phyloP scores from a whole-genome alignment of 2,113 vertebrate genomes.

The Nannobrachium achirus region DNA sequence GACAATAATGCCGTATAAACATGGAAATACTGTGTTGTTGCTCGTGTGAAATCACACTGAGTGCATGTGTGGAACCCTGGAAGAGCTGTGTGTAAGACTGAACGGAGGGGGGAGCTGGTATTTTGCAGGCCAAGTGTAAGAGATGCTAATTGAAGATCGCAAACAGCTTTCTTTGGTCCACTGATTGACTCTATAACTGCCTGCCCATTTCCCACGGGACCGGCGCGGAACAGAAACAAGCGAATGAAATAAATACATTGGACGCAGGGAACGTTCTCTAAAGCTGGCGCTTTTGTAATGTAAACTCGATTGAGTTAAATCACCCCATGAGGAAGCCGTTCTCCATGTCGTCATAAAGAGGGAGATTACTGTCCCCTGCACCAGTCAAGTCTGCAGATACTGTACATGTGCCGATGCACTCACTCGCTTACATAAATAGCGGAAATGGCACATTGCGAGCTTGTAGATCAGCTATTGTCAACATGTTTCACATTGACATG shows the following conservation, averaged over 20 bases:
- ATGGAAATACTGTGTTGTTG: too few relatives aligned
- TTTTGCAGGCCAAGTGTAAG: slow-evolving; percentile 37
- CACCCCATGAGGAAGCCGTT: slow-evolving; percentile 60
- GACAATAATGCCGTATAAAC: too few relatives aligned
- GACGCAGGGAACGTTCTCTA: slow-evolving; percentile 46
- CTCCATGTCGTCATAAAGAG: slow-evolving; percentile 64
- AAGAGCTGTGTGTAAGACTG: background rate
- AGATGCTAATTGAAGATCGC: slow-evolving; percentile 35
- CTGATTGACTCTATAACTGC: slow-evolving; percentile 38
- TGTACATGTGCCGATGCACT: background rate
- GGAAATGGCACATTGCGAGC: too few relatives aligned
- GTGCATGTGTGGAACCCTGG: background rate
- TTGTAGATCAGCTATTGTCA: too few relatives aligned
- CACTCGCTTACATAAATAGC: slow-evolving; percentile 19
- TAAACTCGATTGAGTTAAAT: slow-evolving; percentile 67
- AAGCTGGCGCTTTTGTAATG: slow-evolving; percentile 46
- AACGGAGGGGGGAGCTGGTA: slow-evolving; percentile 11
- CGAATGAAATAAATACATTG: slow-evolving; percentile 41
- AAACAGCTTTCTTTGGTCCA: slow-evolving; percentile 25
- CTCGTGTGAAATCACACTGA: too few relatives aligned
- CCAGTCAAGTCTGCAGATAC: slow-evolving; percentile 38
- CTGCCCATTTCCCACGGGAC: slow-evolving; percentile 24
- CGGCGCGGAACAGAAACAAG: slow-evolving; percentile 6
- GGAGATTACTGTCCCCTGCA: slow-evolving; percentile 44
- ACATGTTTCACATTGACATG: too few relatives aligned